Percentiles rank a stretch among this genome's conserved stretches.
Evolutionary conservation across 1,140 invertebrate genomes (phyloP).

Genomic region (Neotoxoptera formosana): DNA sequence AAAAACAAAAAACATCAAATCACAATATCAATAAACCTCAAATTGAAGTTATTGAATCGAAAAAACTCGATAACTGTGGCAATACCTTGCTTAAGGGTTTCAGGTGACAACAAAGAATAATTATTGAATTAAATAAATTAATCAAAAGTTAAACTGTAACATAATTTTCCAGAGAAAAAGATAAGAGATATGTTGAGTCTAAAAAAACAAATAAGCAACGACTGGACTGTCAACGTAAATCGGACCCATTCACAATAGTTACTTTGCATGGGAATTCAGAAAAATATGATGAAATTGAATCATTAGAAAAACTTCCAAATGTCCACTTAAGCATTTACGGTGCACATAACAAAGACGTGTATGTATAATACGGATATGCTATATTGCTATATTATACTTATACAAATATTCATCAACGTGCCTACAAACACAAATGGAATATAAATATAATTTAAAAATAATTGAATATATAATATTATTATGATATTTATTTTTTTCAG

Average conservation of each 20-base stretch:
- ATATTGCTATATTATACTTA: background rate
- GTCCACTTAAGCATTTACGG: conserved; percentile 51
- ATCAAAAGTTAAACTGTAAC: background rate
- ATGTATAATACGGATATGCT: background rate
- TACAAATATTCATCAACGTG: background rate
- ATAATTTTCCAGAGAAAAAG: conserved; percentile 19
- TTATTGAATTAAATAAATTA: background rate
- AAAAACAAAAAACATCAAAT: background rate
- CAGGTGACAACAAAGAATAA: background rate
- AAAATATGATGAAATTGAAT: background rate
- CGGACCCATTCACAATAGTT: conserved; percentile 33
- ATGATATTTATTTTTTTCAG: conserved; percentile 25
- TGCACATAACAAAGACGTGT: conserved; percentile 37
- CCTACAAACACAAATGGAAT: background rate
- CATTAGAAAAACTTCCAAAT: conserved; percentile 33
- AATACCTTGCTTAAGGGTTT: background rate
- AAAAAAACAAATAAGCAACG: conserved; percentile 2
- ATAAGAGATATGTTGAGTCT: conserved; percentile 1
- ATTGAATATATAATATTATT: background rate
- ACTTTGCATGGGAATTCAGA: conserved; percentile 44
- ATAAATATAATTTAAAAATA: background rate
- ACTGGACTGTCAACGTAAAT: background rate
- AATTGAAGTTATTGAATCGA: background rate
- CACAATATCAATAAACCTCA: background rate
- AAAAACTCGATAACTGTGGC: background rate